Conservation (phyloP, 2,113 vertebrate species). For the Prunella fulvescens region DNA sequence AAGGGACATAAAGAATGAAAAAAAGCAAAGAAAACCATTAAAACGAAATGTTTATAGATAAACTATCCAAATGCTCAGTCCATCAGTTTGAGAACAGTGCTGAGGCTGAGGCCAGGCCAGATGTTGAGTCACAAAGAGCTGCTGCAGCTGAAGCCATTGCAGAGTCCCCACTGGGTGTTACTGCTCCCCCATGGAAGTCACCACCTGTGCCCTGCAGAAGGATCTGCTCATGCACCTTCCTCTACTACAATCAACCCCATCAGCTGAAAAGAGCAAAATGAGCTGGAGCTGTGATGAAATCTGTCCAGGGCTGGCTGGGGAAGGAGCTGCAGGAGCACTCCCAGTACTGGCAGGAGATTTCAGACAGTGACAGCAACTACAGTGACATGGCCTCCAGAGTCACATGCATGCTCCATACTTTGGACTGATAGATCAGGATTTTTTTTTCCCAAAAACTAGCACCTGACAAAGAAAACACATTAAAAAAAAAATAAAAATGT, state of each 20-base stretch:
- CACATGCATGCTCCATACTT: not conserved
- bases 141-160: not conserved
- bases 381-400: fast-evolving
- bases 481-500: not conserved
- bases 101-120: not conserved
- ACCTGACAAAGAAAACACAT: not conserved
- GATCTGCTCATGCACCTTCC: not conserved
- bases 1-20: not conserved
- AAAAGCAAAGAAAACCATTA: not conserved
- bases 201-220: not conserved
- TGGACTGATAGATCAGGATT: fast-evolving
- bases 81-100: not conserved
- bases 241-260: not conserved
- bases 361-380: not conserved
- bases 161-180: not conserved
- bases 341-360: not conserved
- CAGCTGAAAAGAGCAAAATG: not conserved
- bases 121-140: constrained; percentile 9
- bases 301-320: fast-evolving
- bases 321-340: not conserved
- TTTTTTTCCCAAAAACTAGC: not conserved
- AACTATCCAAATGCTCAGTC: not conserved
- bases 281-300: not conserved
- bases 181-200: not conserved
- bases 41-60: not conserved